Percentiles rank a stretch among this genome's conserved stretches.
Evolutionary conservation across 1,140 invertebrate species (phyloP).

Genomic region (Proales similis): DNA sequence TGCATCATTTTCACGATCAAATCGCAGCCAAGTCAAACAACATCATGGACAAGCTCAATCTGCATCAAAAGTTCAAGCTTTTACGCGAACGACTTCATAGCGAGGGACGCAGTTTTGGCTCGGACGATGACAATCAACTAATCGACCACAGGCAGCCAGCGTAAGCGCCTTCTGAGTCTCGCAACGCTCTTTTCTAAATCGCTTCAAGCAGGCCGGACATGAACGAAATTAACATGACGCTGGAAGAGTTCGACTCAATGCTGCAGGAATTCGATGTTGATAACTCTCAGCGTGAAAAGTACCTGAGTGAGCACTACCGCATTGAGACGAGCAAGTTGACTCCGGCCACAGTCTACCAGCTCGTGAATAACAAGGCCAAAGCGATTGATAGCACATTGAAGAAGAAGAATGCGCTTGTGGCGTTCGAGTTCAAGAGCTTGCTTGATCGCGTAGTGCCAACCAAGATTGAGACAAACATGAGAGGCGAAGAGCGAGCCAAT

Average conservation of each 20-base stretch:
- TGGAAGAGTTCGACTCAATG: constrained; percentile 36
- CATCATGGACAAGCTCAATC: constrained; percentile 5
- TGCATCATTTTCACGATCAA: constrained; percentile 15
- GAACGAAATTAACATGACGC: constrained; percentile 29
- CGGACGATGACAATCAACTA: too few relatives aligned
- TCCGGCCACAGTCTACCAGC: constrained; percentile 24
- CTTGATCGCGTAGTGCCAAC: constrained; percentile 17
- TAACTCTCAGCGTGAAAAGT: too few relatives aligned
- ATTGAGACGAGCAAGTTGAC: constrained; percentile 12
- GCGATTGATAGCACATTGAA: constrained; percentile 35
- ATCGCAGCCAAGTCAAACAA: constrained; percentile 11
- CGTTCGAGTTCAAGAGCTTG: constrained; percentile 36
- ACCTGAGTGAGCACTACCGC: too few relatives aligned
- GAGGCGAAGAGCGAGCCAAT: constrained; percentile 5
- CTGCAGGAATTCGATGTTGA: constrained; percentile 10
- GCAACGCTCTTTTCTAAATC: background rate
- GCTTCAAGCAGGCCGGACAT: constrained; percentile 21
- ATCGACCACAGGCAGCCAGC: background rate
- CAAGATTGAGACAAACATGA: constrained; percentile 18
- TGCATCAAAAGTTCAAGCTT: background rate
- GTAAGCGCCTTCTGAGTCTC: background rate
- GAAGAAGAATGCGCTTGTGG: constrained; percentile 29
- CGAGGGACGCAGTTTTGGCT: too few relatives aligned
- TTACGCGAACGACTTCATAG: background rate
- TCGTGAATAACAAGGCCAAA: constrained; percentile 29